Evolutionary conservation across 1,140 invertebrate genomes (phyloP), one percentile per base, ranked within the genome.

Genomic region (Mamestra configurata): DNA sequence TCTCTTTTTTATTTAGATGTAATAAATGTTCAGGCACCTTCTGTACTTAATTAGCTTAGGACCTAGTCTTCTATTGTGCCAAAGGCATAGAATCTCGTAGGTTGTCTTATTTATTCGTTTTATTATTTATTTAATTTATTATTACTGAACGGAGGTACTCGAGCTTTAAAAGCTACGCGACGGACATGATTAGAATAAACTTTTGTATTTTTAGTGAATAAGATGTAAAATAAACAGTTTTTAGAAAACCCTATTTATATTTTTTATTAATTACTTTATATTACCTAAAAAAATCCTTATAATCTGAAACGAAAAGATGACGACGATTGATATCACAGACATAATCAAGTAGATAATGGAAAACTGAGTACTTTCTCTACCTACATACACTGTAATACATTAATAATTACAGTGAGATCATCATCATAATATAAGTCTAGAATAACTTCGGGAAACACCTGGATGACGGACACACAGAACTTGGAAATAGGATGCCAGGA

Each of bases 81-180:
- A 92, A 94, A 92, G 91, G 90, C 92, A 91, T 89, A 79, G 87
- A 94, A 94, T 93, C 90, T 89, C 87, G 86, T 88, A 85, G 80
- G 68, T 88, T 85, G 81, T 82, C 57, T 83, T 79, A 77, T 87
- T 77, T 81, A 79, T 82, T 70, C 72, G 71, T 85, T 87, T 83
- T 80, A 84, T 88, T 84, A 86, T 87, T 87, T 88, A 83, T 83
- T 81, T 72, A 53, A 51, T 43, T 40, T 40, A 59, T 76, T 24
- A 35, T 82, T 84, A 70, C 68, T 77, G 53, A 84, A 88, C 31
- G 57, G 61, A 77, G 70, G 73, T 70, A 86, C 68, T 83, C 80
- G 81, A 87, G 91, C 89, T 92, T 90, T 78, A 82, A 84, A 92
- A 91, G 90, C 90, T 88, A 90, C 88, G 90, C 90, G 90, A 93